These are phyloP conservation scores for Pseudococcus jackbeardsleyi DNA, from an alignment of 2,888 invertebrate genomes.

Conservation along the genomic window DNA sequence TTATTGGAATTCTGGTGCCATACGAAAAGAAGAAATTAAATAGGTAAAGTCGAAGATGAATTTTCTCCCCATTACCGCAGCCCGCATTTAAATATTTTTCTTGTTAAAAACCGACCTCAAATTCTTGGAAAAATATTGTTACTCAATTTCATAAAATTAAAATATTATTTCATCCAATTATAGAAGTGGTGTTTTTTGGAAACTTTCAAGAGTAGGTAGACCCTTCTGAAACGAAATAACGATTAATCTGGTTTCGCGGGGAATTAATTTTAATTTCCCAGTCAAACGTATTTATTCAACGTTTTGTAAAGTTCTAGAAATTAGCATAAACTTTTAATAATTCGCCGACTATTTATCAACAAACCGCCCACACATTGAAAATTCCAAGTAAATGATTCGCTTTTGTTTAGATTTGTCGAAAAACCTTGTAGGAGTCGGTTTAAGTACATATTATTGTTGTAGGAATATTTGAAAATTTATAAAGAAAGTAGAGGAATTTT, in stretches of 20 bases:
- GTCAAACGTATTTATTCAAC: slow-evolving; percentile 14
- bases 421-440: neutral
- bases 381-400: neutral
- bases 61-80: too few species aligned
- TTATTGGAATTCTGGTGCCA: too few species aligned
- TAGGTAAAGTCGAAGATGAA: too few species aligned
- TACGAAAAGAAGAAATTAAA: too few species aligned
- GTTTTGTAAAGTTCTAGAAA: neutral
- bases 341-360: neutral
- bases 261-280: neutral
- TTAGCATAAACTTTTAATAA: slow-evolving; percentile 34
- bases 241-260: neutral
- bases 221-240: neutral
- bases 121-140: too few species aligned
- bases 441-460: neutral
- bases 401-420: neutral
- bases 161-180: neutral
- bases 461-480: neutral
- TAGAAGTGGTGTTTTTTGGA: neutral
- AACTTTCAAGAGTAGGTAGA: neutral
- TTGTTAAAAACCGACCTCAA: too few species aligned
- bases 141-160: neutral
- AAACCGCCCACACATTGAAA: neutral
- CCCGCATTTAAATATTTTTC: too few species aligned
- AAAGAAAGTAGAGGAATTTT: neutral